Evolutionary conservation across 2,797 vertebrate species (phyloP).

Genomic region (Columba guinea): DNA sequence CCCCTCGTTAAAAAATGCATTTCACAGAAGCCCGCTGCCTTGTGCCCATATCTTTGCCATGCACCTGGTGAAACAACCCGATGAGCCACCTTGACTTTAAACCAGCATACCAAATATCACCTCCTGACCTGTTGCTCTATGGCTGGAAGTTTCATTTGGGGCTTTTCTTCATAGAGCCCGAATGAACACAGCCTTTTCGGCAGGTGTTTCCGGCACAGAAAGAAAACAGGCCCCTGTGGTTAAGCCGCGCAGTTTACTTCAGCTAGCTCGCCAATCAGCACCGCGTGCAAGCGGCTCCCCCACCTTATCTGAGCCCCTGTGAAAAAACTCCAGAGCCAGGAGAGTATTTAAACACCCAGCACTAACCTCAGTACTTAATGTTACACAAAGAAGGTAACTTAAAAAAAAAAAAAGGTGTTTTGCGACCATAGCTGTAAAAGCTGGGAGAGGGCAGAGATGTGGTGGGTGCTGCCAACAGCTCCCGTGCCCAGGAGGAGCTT

Average conservation of each 20-base stretch:
- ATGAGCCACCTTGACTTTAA: background rate
- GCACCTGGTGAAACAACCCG: background rate
- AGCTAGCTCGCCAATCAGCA: background rate
- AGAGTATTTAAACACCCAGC: background rate
- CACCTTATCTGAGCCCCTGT: background rate
- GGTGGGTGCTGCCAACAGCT: background rate
- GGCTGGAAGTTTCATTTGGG: background rate
- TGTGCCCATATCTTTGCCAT: rapidly evolving
- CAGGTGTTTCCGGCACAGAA: constrained; percentile 84
- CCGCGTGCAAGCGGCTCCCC: background rate
- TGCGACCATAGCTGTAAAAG: background rate
- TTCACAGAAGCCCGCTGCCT: background rate
- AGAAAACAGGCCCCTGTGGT: constrained; percentile 80
- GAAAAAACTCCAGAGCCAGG: background rate
- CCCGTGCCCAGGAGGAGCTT: background rate
- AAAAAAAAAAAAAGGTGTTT: background rate
- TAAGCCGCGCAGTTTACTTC: constrained; percentile 34
- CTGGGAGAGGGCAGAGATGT: background rate
- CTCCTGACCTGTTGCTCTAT: background rate
- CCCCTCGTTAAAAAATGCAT: rapidly evolving
- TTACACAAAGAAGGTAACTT: background rate
- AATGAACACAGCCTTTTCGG: constrained; percentile 43
- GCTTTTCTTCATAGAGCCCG: constrained; percentile 17
- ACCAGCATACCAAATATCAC: background rate
- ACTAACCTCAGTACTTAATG: background rate